Evolutionary conservation across 2,888 invertebrate species (phyloP).

Genomic region (Glaucopsyche alexis): DNA sequence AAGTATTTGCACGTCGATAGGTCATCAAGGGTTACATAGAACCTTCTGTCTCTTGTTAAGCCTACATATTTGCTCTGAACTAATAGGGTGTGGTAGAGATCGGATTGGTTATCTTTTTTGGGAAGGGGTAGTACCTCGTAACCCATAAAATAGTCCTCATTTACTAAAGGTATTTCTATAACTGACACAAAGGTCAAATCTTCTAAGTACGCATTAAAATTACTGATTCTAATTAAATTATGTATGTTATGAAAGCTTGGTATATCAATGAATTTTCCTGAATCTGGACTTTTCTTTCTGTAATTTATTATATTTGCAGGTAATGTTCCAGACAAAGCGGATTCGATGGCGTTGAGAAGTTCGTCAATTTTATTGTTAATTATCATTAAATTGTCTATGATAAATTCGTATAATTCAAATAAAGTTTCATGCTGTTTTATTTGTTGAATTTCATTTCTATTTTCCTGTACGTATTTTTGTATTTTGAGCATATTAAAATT

Average conservation of each 20-base stretch:
- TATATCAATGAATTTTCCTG: background rate
- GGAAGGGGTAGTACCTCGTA: conserved; percentile 22
- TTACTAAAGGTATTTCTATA: background rate
- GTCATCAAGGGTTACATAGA: conserved; percentile 20
- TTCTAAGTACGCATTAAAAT: background rate
- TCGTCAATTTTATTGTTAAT: too few relatives aligned
- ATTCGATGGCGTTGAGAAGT: too few relatives aligned
- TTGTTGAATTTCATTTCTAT: too few relatives aligned
- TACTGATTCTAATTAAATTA: conserved; percentile 6
- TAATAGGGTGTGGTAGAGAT: conserved; percentile 27
- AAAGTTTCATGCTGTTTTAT: too few relatives aligned
- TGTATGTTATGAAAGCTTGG: conserved; percentile 10
- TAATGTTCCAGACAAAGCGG: too few relatives aligned
- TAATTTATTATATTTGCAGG: too few relatives aligned
- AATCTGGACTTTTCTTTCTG: conserved; percentile 13
- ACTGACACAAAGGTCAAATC: background rate
- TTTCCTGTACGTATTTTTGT: too few relatives aligned
- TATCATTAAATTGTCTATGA: too few relatives aligned
- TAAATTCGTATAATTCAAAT: too few relatives aligned
- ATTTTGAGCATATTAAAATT: too few relatives aligned
- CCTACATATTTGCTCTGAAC: conserved; percentile 26
- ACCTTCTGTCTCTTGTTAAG: conserved; percentile 18
- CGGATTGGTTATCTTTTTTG: conserved; percentile 18
- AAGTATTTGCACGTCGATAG: background rate
- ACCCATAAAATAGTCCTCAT: background rate